These are phyloP conservation scores for Paracentrotus lividus DNA, from an alignment of 53 echinoderm and acorn worm species.

Conservation along the genomic window DNA sequence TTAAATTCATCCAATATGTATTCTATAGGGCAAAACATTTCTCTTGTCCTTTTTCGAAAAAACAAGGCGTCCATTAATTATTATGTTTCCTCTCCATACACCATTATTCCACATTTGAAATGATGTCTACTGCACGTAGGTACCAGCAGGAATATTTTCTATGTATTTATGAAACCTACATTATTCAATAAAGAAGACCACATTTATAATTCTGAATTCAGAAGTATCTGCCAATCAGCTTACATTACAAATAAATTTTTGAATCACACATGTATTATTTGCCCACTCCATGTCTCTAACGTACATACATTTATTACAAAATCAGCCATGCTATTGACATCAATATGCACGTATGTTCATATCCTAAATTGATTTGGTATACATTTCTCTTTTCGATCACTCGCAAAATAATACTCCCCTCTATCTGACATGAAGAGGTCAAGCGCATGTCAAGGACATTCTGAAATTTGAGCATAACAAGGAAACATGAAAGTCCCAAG, in stretches of 20 bases:
- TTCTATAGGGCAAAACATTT: no score
- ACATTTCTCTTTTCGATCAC: slow-evolving; percentile 37
- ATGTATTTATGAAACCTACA: not conserved
- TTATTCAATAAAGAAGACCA: not conserved
- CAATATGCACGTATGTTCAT: slow-evolving; percentile 41
- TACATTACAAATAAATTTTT: not conserved
- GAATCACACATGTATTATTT: not conserved
- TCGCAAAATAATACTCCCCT: slow-evolving; percentile 50
- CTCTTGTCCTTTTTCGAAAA: no score
- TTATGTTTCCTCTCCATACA: no score
- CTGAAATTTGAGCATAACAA: slow-evolving; percentile 48
- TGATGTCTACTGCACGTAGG: not conserved
- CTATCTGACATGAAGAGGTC: slow-evolving; percentile 34
- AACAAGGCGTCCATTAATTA: not conserved
- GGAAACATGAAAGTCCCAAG: slow-evolving; percentile 7
- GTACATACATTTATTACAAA: not conserved
- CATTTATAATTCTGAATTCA: not conserved
- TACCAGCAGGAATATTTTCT: not conserved
- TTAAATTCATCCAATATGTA: no score
- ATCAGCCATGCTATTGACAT: slow-evolving; percentile 35
- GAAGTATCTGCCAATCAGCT: no score
- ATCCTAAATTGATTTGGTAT: slow-evolving; percentile 45
- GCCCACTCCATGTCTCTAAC: not conserved
- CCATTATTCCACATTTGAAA: not conserved
- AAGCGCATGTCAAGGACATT: slow-evolving; percentile 33